Base-by-base conservation (phyloP, 2,888 invertebrate species). In the Antitype chi region DNA sequence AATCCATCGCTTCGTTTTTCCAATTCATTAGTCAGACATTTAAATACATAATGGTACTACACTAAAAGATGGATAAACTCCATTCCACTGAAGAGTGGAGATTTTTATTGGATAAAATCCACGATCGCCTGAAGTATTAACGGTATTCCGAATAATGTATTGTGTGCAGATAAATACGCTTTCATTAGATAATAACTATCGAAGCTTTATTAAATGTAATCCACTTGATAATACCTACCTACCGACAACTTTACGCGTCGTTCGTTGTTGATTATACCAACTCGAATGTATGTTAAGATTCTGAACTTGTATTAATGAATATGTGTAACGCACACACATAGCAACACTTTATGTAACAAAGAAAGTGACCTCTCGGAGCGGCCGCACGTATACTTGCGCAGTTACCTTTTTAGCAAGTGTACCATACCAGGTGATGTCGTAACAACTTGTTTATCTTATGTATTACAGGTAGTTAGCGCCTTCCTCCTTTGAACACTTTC, bases 271-370 rank as follows among this genome's bases (percentile, higher is more conserved):
- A 63, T 17, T n/a, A 63, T 23, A 67, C 28, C 38, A 52, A 60
- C 7, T 11, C 49, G 25, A 52, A 60, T 25, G 32, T 15, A 57
- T 63, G 57, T 59, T 70, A 76, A 62, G 66, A 70, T 76, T 78
- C 67, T 80, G 80, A 84, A 84, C 66, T 84, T 83, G 74, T 66
- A 67, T 60, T 77, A 86, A 81, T 79, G 74, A 66, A 71, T 82
- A 82, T 84, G 74, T 86, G 80, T 76, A 82, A 76, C 85, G 82
- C 74, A 53, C 43, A 70, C 70, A 28, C 17, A 82, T 60, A 64
- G 13, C 47, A 47, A 63, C 59, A 63, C 78, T 80, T 91, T 91
- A 91, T 88, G 85, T 90, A 91, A 91, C 85, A 84, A 90, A 86
- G 91, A 91, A 91, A 91, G 91, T 86, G 88, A 82, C 80, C 81